phyloP scores from a whole-genome alignment of 2,113 vertebrate genomes.

The Anhinga anhinga region DNA sequence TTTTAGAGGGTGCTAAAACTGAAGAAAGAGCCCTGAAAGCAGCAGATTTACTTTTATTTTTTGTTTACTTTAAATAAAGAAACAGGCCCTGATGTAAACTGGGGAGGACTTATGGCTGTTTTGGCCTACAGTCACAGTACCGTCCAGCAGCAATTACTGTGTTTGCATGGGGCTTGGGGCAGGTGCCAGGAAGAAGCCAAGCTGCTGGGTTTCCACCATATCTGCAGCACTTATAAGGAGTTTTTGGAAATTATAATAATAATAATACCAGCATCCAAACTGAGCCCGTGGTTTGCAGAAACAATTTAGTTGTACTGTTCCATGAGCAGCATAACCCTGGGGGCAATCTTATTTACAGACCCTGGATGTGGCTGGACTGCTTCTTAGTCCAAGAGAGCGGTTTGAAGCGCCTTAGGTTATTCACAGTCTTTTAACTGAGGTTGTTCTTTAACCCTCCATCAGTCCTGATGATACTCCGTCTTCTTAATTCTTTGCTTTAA shows the following conservation, averaged over 20 bases:
- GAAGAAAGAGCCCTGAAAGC: background rate
- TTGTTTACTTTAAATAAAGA: background rate
- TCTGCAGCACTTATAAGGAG: background rate
- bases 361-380: background rate
- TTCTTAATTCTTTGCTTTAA: background rate
- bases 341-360: background rate
- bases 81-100: background rate
- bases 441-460: background rate
- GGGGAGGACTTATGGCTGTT: background rate
- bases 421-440: background rate
- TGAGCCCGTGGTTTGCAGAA: background rate
- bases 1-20: background rate
- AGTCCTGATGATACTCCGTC: background rate
- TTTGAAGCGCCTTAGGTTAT: background rate
- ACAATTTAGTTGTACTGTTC: background rate
- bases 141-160: background rate
- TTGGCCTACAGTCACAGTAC: background rate
- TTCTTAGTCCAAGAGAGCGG: background rate
- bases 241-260: background rate
- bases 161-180: background rate
- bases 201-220: background rate
- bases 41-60: background rate
- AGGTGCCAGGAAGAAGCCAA: background rate
- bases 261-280: background rate
- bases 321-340: background rate